phyloP scores from a whole-genome alignment of 1,140 invertebrate genomes.

The Arctopsyche grandis region DNA sequence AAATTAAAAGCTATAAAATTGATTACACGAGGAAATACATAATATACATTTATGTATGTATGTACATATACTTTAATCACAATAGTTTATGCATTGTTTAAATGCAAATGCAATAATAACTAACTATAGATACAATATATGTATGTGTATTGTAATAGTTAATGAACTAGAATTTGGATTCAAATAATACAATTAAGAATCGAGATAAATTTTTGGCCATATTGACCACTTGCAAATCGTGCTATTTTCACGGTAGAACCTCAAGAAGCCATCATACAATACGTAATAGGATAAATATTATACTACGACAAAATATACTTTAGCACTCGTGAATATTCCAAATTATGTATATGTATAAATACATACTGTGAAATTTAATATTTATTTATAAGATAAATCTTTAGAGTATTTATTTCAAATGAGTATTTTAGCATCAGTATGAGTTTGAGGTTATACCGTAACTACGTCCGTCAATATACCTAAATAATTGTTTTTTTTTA shows the following conservation, averaged over 20 bases:
- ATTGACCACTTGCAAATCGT: not conserved
- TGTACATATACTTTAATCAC: conserved; percentile 14
- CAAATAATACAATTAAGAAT: conserved; percentile 16
- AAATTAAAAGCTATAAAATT: too few species aligned
- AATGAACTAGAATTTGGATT: conserved; percentile 23
- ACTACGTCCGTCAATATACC: not conserved
- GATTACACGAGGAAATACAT: not conserved
- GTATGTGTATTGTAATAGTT: not conserved
- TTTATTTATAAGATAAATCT: not conserved
- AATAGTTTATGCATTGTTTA: not conserved
- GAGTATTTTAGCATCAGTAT: not conserved
- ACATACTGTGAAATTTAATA: not conserved
- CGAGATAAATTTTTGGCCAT: conserved; percentile 10
- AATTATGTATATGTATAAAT: not conserved
- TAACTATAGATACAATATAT: conserved; percentile 17
- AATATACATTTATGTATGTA: not conserved
- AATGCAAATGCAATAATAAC: conserved; percentile 2
- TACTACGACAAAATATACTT: not conserved
- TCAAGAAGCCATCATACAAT: not conserved
- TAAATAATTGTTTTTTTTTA: conserved; percentile 23
- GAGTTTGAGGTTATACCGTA: conserved; percentile 12
- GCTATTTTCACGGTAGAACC: not conserved
- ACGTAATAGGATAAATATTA: not conserved
- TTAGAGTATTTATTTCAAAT: not conserved
- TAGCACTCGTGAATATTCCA: not conserved